These are phyloP conservation scores for Cynopterus sphinx DNA, from an alignment of 2,797 vertebrate species.

Conservation along the genomic window DNA sequence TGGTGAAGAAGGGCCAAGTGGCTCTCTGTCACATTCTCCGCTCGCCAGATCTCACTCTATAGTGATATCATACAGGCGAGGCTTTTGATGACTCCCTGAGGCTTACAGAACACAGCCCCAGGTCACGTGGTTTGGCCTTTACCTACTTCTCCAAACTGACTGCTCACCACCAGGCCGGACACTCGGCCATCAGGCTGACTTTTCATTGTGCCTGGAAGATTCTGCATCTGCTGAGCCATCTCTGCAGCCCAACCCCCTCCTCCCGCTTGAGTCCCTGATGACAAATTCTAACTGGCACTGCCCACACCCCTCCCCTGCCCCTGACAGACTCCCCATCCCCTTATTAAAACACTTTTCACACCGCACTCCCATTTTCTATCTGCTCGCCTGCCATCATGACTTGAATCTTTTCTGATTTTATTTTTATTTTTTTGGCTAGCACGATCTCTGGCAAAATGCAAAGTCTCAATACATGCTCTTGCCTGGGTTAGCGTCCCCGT, in stretches of 20 bases:
- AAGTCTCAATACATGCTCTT: background rate
- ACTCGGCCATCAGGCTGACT: background rate
- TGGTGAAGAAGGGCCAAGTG: background rate
- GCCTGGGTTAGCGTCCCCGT: background rate
- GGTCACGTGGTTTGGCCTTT: background rate
- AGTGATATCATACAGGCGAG: background rate
- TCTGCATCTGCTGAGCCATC: background rate
- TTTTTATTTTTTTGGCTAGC: background rate
- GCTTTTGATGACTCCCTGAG: background rate
- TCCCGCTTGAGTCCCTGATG: background rate
- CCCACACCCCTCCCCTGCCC: background rate
- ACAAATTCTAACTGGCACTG: background rate
- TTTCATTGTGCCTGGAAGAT: background rate
- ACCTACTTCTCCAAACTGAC: background rate
- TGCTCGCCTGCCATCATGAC: background rate
- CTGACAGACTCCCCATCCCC: background rate
- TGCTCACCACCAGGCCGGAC: background rate
- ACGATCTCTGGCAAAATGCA: background rate
- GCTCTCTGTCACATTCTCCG: background rate
- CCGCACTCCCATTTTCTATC: background rate
- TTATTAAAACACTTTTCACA: background rate
- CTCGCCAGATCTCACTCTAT: background rate
- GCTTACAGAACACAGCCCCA: background rate
- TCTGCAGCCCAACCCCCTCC: background rate
- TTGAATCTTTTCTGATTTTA: background rate